A percentile compares a stretch with the other conserved stretches of the same genome.
These are phyloP conservation scores for Cichlasoma orientale DNA, from an alignment of 2,797 vertebrate species.

Conservation along the genomic window DNA sequence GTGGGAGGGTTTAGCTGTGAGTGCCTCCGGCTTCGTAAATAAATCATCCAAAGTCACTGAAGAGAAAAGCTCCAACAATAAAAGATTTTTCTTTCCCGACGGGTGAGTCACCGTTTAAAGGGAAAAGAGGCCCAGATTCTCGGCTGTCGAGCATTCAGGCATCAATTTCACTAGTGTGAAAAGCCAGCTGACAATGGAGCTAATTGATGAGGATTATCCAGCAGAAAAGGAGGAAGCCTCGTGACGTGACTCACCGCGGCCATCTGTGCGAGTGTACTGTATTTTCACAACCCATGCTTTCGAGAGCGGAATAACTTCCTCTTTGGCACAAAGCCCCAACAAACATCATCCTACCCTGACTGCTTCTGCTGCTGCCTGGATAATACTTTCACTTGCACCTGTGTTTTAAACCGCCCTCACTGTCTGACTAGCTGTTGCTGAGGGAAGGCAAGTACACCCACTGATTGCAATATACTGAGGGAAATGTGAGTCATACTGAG, in stretches of 20 bases:
- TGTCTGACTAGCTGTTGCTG: constrained; percentile 58
- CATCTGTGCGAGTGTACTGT: constrained; percentile 68
- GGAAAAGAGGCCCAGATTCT: constrained; percentile 54
- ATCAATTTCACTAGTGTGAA: constrained; percentile 59
- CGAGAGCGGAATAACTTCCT: constrained; percentile 63
- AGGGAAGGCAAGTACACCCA: constrained; percentile 57
- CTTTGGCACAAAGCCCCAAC: constrained; percentile 62
- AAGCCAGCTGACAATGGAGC: constrained; percentile 68
- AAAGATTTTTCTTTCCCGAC: constrained; percentile 59
- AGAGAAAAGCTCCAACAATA: constrained; percentile 62
- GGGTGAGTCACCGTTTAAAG: constrained; percentile 69
- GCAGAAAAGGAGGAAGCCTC: constrained; percentile 69
- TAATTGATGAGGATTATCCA: constrained; percentile 76
- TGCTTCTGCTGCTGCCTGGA: constrained; percentile 35
- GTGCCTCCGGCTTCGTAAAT: constrained; percentile 67
- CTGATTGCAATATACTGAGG: constrained; percentile 47
- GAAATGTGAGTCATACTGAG: constrained; percentile 61
- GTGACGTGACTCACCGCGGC: constrained; percentile 67
- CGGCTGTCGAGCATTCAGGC: constrained; percentile 40
- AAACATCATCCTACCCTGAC: constrained; percentile 49
- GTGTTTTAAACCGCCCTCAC: constrained; percentile 49
- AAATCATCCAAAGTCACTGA: constrained; percentile 70
- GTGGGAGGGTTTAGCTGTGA: constrained; percentile 61
- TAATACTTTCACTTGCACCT: constrained; percentile 65
- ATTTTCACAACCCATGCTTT: constrained; percentile 59